Evolutionary conservation across 2,888 invertebrate species (phyloP).

Genomic region (Conomelus anceps): DNA sequence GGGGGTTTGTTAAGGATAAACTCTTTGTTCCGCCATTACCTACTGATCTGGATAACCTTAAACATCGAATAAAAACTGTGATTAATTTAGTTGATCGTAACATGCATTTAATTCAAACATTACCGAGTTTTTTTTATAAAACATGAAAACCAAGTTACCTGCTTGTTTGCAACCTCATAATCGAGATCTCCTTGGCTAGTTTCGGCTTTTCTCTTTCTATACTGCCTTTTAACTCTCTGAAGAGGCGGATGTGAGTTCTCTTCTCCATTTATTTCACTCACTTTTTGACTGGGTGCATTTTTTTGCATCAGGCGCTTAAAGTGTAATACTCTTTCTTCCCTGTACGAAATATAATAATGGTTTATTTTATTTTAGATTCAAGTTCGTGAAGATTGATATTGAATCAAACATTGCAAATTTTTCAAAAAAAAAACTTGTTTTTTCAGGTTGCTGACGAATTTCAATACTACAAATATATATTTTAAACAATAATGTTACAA

Average conservation of each 20-base stretch:
- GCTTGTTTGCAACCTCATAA: background rate
- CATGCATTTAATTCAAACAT: background rate
- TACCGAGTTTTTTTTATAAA: too few relatives aligned
- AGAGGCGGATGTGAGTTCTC: background rate
- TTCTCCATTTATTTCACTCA: background rate
- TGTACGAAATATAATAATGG: conserved; percentile 12
- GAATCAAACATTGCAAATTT: background rate
- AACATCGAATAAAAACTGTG: too few relatives aligned
- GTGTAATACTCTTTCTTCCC: conserved; percentile 22
- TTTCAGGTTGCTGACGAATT: too few relatives aligned
- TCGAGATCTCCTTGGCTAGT: background rate
- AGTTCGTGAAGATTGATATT: too few relatives aligned
- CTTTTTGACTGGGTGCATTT: conserved; percentile 13
- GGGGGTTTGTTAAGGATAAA: too few relatives aligned
- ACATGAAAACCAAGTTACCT: too few relatives aligned
- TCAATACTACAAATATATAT: too few relatives aligned
- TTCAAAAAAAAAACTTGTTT: background rate
- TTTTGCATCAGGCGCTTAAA: conserved; percentile 17
- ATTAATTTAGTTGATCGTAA: background rate
- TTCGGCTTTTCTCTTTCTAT: conserved; percentile 25
- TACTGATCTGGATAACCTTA: too few relatives aligned
- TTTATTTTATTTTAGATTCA: background rate
- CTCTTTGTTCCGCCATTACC: too few relatives aligned
- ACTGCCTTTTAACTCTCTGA: conserved; percentile 7
- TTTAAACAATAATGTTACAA: too few relatives aligned